Evolutionary conservation across 2,888 invertebrate species (phyloP).

Genomic region (Nebria brevicollis): DNA sequence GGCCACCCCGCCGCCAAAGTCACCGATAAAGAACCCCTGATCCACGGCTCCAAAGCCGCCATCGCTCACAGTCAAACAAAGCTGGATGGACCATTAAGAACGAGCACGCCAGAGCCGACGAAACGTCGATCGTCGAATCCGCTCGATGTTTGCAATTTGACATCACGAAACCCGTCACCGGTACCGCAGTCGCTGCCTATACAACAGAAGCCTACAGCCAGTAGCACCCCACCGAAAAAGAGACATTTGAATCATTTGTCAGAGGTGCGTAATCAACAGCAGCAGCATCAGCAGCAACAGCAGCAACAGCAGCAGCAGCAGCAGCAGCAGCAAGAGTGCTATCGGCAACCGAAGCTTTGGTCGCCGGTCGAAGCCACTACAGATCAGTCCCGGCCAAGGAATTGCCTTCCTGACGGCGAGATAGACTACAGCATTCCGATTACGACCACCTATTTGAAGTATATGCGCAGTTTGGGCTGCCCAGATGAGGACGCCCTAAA

Average conservation of each 20-base stretch:
- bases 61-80: constrained; percentile 54
- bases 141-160: constrained; percentile 72
- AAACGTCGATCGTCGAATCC: constrained; percentile 68
- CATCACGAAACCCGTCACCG: constrained; percentile 70
- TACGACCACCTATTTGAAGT: constrained; percentile 88
- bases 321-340: not conserved
- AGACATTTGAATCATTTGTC: constrained; percentile 59
- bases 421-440: constrained; percentile 89
- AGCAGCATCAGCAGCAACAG: not conserved
- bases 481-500: constrained; percentile 70
- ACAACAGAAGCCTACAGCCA: not conserved
- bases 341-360: constrained; percentile 69
- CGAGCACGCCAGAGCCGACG: constrained; percentile 56
- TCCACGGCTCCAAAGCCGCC: constrained; percentile 51
- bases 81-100: constrained; percentile 54
- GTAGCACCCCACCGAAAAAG: constrained; percentile 62
- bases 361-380: constrained; percentile 63
- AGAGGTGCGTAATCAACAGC: constrained; percentile 47
- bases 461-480: constrained; percentile 79
- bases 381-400: constrained; percentile 52
- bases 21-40: constrained; percentile 52
- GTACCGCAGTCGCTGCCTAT: constrained; percentile 54
- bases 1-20: constrained; percentile 46
- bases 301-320: too few species aligned
- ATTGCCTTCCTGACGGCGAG: constrained; percentile 62